Evolutionary conservation across 1,140 invertebrate genomes (phyloP).

Genomic region (Drosophila pseudoananassae): DNA sequence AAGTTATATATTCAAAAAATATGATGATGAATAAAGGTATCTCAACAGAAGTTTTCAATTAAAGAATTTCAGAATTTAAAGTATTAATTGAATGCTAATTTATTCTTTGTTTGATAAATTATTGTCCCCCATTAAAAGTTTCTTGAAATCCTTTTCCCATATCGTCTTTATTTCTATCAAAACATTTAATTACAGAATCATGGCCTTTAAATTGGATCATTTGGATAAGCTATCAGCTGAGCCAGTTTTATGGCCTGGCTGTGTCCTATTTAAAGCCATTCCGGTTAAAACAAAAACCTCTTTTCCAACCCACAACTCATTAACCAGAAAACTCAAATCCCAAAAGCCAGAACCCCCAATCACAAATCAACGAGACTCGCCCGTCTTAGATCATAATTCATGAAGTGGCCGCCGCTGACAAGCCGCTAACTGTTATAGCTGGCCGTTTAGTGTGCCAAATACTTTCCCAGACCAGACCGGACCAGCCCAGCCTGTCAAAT

Average conservation of each 20-base stretch:
- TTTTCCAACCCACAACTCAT: background rate
- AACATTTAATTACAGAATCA: background rate
- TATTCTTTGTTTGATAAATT: background rate
- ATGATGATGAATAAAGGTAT: too few relatives aligned
- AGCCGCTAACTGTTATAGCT: constrained; percentile 70
- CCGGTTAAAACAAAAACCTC: background rate
- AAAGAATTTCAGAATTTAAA: too few relatives aligned
- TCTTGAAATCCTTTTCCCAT: background rate
- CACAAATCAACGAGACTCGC: constrained; percentile 18
- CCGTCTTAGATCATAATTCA: constrained; percentile 50
- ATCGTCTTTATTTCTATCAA: background rate
- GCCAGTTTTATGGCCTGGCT: background rate
- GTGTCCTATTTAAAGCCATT: constrained; percentile 1
- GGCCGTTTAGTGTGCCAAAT: constrained; percentile 78
- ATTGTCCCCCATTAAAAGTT: background rate
- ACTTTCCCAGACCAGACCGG: constrained; percentile 64
- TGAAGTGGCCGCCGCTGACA: constrained; percentile 28
- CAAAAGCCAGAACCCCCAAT: constrained; percentile 10
- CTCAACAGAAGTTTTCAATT: too few relatives aligned
- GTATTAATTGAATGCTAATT: background rate
- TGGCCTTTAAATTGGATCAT: background rate
- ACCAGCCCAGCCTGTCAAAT: constrained; percentile 58
- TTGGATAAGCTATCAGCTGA: background rate
- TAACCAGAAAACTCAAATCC: constrained; percentile 3
- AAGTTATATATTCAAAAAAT: too few relatives aligned